phyloP scores from a whole-genome alignment of 2,113 vertebrate species.

The Gymnogyps californianus region DNA sequence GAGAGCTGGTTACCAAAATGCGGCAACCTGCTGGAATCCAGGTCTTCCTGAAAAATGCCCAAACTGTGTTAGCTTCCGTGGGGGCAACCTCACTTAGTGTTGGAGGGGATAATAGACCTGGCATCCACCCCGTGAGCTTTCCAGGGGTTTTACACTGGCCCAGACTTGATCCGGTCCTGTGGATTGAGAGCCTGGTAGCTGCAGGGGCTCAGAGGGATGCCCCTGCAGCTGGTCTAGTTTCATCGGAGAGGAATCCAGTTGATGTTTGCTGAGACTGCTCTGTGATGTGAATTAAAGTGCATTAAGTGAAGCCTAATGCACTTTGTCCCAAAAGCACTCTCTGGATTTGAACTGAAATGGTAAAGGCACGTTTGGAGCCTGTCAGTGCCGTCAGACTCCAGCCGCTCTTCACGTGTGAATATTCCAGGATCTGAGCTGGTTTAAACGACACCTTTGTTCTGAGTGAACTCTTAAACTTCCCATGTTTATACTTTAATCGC shows the following conservation, averaged over 20 bases:
- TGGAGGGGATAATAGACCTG: neutral
- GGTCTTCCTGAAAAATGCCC: neutral
- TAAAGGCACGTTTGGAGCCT: neutral
- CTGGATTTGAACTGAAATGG: neutral
- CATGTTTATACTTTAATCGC: constrained; percentile 34
- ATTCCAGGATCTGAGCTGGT: neutral
- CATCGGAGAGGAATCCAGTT: neutral
- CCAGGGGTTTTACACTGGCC: neutral
- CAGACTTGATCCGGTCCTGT: neutral
- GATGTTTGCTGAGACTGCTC: neutral
- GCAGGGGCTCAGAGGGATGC: neutral
- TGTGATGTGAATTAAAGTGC: neutral
- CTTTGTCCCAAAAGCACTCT: neutral
- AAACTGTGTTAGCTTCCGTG: neutral
- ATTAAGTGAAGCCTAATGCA: neutral
- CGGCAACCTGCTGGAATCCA: neutral
- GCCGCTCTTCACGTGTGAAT: neutral
- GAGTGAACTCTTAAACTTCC: constrained; percentile 38
- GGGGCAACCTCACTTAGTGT: neutral
- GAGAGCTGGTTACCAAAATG: neutral
- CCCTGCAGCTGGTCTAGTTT: neutral
- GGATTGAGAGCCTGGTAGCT: neutral
- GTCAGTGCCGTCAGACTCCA: neutral
- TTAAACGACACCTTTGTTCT: constrained; percentile 51
- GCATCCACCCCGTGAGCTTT: neutral